Base-by-base conservation (phyloP, 2,797 vertebrate species). In the Eulemur coronatus region DNA sequence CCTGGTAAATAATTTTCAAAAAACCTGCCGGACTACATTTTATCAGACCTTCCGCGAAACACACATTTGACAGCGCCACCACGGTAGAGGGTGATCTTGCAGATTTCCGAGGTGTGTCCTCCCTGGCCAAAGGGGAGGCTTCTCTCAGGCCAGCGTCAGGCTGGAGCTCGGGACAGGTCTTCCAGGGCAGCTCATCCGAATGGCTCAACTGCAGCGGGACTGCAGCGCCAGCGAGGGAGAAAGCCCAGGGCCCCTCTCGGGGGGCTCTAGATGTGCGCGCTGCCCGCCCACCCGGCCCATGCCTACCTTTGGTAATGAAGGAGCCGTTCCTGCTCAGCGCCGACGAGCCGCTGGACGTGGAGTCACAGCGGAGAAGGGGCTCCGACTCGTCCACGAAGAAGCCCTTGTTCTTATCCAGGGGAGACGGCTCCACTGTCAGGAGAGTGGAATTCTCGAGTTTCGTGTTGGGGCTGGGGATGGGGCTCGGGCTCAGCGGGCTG, bases 251-350 rank as follows among this genome's bases (percentile, higher is more conserved):
- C 20, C 28, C 59, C 1, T 30, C 75, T 5, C 12, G 4, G 7
- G 35, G 52, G 8, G 63, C 17, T 80, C 48, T 3, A 28, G 8
- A 11, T 11, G 55, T 9, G 33, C 26, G 24, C 4, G 7, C 17
- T 18, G 33, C 22, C 28, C 63, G 35, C 46, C 63, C 33, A 4
- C 5, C 52, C 43, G 28, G 20, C 35, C 2, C 22, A 61, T 2
- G 33, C 63, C 63, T 98, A 99, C 99, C 99, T 99, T 99, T 99
- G 99, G 99, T 99, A 99, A 99, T 99, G 98, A 99, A 99, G 96
- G 99, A 99, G 96, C 99, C 99, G 0, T 99, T 99, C 97, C 99
- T 99, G 98, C 99, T 99, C 94, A 99, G 99, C 14, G 99, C 99
- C 0, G 99, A 99, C 98, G 99, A 99, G 95, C 99, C 99, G 24